Evolutionary conservation across 2,888 invertebrate genomes (phyloP), one percentile per base, ranked within the genome.

Genomic region (Ceramica pisi): DNA sequence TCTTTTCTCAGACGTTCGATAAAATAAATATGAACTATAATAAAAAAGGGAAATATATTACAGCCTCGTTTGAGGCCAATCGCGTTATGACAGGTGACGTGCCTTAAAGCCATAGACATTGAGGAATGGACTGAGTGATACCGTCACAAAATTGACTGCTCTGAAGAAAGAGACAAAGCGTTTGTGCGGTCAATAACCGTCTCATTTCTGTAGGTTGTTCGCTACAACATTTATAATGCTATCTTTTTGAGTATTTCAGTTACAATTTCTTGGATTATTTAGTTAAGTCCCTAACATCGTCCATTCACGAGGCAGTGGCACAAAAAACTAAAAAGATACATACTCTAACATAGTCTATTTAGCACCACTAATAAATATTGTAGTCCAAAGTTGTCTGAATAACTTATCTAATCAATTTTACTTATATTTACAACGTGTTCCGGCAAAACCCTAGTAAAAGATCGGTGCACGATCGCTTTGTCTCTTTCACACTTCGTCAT

Each of bases 1-100:
- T 92, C 91, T 90, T 90, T 87, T 74, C 75, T 78, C 77, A 76
- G 69, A 72, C 71, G 82, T 80, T 78, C 87, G 87, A 88, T 89
- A 92, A 92, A 93, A 93, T 92, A 93, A 94, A 94, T 91, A 93
- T 85, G 80, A 86, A 87, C 84, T 86, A 90, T 88, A 89, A 90
- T 90, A 89, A 88, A 90, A 82, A 90, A 89, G 86, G 87, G 87
- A 85, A 82, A 86, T 83, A 87, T 88, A 88, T 86, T 84, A 86
- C 56, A 76, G 84, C 71, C 85, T 87, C 80, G 91, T 92, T 92
- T 92, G 91, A 92, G 88, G 91, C 90, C 91, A 89, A 91, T 90
- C 87, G 85, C 88, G 87, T 88, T 93, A 90, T 94, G 94, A 94
- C 94, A 94, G 94, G 94, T 93, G 94, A 94, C 90, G 92, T 77